Base-by-base conservation (phyloP, 2,888 invertebrate genomes). In the Teleogryllus oceanicus region DNA sequence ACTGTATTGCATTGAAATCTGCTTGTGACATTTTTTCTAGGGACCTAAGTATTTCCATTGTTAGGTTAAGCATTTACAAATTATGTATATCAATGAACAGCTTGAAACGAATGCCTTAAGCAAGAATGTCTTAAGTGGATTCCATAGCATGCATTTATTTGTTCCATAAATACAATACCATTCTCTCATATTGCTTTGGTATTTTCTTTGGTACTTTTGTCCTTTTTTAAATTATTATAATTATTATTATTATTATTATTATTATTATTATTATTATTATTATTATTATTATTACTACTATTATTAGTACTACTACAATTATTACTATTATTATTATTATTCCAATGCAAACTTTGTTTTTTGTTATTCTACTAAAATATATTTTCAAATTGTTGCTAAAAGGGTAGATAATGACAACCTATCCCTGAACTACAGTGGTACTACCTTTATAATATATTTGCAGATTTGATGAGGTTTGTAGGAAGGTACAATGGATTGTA, bases 21-120 rank as follows among this genome's bases (percentile, higher is more conserved):
- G 62, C 62, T 62, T 62, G 62, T 62, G 62, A 62, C 62, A 62
- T 62, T 62, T 62, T 37, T 62, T 62, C 62, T 62, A 62, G 62
- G 62, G n/a, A 62, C n/a, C 62, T 62, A 13, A 62, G n/a, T 62
- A n/a, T 62, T 37, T 62, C 62, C 62, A 62, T 62, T 62, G n/a
- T 62, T 62, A 62, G 62, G n/a, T n/a, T 18, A 62, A 62, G 62
- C 62, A 62, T 12, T 62, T 62, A 62, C 13, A 62, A 13, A 62
- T 18, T 62, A n/a, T n/a, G n/a, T 62, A 62, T 62, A 62, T 5
- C 62, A 13, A 18, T 62, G 16, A 62, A 62, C 62, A 18, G 62
- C 62, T 62, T 62, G 13, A n/a, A 62, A 62, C 3, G 62, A 62
- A 62, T 62, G n/a, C 62, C 62, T 62, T 62, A 13, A 18, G 62